These are phyloP conservation scores for Gnathonemus longibarbis DNA, from an alignment of 2,113 vertebrate species.

Conservation along the genomic window DNA sequence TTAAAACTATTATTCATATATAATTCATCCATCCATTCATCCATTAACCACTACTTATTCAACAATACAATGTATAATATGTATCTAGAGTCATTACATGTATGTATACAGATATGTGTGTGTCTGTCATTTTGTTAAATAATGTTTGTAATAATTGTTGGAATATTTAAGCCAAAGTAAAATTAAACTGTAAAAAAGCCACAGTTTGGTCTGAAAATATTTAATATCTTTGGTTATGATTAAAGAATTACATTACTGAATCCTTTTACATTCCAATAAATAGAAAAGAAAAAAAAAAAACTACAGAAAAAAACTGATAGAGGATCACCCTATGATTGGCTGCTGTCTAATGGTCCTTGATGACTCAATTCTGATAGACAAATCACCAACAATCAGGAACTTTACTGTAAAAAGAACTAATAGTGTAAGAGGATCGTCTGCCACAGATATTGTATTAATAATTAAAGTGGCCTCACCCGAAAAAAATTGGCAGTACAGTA, in stretches of 20 bases:
- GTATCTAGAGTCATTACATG: neutral
- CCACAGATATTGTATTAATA: slow-evolving; percentile 36
- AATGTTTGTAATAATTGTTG: neutral
- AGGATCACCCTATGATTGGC: slow-evolving; percentile 16
- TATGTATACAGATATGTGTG: neutral
- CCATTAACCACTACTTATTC: neutral
- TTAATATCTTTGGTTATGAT: neutral
- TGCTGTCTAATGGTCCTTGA: slow-evolving; percentile 9
- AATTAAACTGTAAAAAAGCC: neutral
- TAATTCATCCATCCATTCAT: neutral
- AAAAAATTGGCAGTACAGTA: slow-evolving; percentile 18
- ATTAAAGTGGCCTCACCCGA: slow-evolving; percentile 29
- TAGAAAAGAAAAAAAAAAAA: neutral
- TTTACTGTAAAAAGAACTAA: slow-evolving; percentile 50
- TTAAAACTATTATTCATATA: neutral
- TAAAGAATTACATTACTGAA: neutral
- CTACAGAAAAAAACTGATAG: neutral
- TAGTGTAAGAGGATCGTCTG: slow-evolving; percentile 47
- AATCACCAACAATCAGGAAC: slow-evolving; percentile 58
- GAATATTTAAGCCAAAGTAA: neutral
- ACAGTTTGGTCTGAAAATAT: neutral
- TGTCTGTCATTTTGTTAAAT: neutral
- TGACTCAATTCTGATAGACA: slow-evolving; percentile 31
- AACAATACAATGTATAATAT: neutral
- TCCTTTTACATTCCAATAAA: neutral